phyloP scores from a whole-genome alignment of 2,797 vertebrate genomes.

The Paratrypauchen microcephalus region DNA sequence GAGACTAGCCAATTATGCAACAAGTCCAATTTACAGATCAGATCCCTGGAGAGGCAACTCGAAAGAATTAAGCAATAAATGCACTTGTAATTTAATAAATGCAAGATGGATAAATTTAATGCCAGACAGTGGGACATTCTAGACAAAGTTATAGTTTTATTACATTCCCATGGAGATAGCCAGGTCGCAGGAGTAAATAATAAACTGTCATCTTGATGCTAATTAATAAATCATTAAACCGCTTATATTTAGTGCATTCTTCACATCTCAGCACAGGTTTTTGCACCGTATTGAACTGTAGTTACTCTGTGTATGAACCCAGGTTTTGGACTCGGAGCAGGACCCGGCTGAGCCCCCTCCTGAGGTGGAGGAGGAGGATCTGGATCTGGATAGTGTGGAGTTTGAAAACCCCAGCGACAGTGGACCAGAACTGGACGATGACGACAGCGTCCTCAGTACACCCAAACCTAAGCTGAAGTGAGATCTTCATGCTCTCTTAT shows the following conservation, averaged over 20 bases:
- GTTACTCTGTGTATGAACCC: neutral
- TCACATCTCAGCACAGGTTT: neutral
- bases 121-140: too few relatives aligned
- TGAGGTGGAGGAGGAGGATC: constrained; percentile 93
- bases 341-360: constrained; percentile 89
- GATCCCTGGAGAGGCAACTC: too few relatives aligned
- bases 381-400: constrained; percentile 93
- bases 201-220: neutral
- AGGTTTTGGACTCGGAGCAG: constrained; percentile 95
- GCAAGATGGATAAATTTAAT: too few relatives aligned
- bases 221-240: neutral
- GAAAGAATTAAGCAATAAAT: too few relatives aligned
- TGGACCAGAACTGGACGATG: constrained; percentile 93
- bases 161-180: too few relatives aligned
- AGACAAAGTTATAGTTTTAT: too few relatives aligned
- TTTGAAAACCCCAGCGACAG: constrained; percentile 97
- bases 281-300: too few relatives aligned
- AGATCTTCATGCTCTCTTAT: constrained; percentile 32
- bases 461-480: constrained; percentile 97
- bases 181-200: too few relatives aligned
- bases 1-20: too few relatives aligned
- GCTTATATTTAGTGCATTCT: neutral
- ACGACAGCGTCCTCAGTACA: constrained; percentile 95
- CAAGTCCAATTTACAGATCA: too few relatives aligned
- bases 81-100: too few relatives aligned